phyloP scores from a whole-genome alignment of 2,797 vertebrate genomes.

The Melanotaenia parkinsoni region DNA sequence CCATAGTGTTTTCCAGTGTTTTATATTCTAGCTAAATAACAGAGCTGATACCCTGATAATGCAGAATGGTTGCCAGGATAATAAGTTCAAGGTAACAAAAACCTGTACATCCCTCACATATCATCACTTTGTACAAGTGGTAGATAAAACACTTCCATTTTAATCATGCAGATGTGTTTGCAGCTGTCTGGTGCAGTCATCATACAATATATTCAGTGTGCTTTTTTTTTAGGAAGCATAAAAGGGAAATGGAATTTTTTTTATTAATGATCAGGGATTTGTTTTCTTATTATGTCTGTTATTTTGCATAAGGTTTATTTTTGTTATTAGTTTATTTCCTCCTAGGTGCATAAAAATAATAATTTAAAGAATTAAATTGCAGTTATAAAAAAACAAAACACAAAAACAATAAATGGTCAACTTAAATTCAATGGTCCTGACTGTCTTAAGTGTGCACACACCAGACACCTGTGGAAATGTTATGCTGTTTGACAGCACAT shows the following conservation, averaged over 20 bases:
- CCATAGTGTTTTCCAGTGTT: not conserved
- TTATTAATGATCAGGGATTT: not conserved
- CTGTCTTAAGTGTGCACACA: too few species aligned
- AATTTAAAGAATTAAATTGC: not conserved
- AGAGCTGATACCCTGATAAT: not conserved
- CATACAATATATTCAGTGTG: not conserved
- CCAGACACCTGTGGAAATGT: not conserved
- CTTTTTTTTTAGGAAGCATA: not conserved
- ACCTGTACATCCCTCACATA: too few species aligned
- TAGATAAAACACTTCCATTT: not conserved
- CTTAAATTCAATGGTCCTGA: not conserved
- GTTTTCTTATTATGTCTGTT: not conserved
- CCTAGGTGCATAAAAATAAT: not conserved
- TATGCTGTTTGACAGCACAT: not conserved
- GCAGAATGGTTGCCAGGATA: not conserved
- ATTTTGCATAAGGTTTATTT: not conserved
- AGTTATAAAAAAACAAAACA: not conserved
- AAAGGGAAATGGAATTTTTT: not conserved
- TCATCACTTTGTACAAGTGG: not conserved
- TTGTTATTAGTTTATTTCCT: not conserved
- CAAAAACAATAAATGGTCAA: not conserved
- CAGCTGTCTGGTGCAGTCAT: not conserved
- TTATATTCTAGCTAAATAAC: not conserved
- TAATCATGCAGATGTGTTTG: not conserved
- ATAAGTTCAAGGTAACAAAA: not conserved